Evolutionary conservation across 2,113 vertebrate species (phyloP).

Genomic region (Parotia lawesii): DNA sequence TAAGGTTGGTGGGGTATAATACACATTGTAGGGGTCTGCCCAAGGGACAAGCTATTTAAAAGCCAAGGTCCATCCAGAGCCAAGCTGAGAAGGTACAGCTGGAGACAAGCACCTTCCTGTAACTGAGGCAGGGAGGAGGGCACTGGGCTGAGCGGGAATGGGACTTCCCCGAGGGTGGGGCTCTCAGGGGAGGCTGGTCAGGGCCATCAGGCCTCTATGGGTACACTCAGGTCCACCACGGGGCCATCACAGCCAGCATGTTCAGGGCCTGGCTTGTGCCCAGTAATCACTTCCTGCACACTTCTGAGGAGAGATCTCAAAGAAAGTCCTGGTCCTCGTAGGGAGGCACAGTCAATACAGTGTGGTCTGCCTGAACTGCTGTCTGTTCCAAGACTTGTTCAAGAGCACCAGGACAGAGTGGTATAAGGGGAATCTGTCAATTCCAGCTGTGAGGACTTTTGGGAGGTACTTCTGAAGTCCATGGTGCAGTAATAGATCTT

Average conservation of each 20-base stretch:
- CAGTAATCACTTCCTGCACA: too few species aligned
- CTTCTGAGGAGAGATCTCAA: not conserved
- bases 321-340: not conserved
- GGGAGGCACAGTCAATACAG: not conserved
- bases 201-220: not conserved
- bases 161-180: too few species aligned
- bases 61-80: not conserved
- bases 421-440: not conserved
- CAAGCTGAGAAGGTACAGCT: not conserved
- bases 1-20: not conserved
- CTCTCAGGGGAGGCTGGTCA: not conserved
- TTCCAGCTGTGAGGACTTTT: not conserved
- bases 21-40: not conserved
- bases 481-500: not conserved
- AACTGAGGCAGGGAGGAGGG: not conserved
- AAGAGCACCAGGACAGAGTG: not conserved
- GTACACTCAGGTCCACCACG: accelerated
- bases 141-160: not conserved
- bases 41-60: not conserved
- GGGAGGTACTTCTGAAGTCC: not conserved
- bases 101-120: not conserved
- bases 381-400: not conserved
- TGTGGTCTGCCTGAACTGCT: not conserved
- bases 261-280: not conserved
- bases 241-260: not conserved